Base-by-base conservation (phyloP, 92 coral and sea anemone genomes). In the Epizoanthus illoricatus region DNA sequence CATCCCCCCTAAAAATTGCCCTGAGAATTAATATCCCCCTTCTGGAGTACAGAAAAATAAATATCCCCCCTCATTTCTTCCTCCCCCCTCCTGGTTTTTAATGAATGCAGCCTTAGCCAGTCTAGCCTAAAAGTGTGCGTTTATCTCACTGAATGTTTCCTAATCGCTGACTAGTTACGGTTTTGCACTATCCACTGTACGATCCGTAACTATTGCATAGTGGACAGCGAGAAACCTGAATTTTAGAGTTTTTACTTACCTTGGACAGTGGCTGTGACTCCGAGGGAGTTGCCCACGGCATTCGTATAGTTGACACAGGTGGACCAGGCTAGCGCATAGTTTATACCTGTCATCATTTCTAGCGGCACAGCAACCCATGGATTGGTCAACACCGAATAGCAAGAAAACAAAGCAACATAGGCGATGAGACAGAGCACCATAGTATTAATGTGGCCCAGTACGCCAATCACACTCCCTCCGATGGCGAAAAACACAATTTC, bases 401-500 rank as follows among this genome's bases (percentile, higher is more conserved):
- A 85, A 63, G 70, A 80, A 83, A 87, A 86, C 43, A 88, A 68
- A 3, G 65, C 84, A 4, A 81, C 21, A 66, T 89, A 91, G 63
- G 86, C 86, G 58, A 91, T 23, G 62, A 91, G 74, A 66, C 90
- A 83, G 12, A 85, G 69, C 21, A 78, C 40, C 18, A 86, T 69
- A 17, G 87, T 83, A n/a, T 88, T 89, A 6, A 89, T 81, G 68
- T 88, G 85, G 5, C 98, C 98, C 42, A 91, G 84, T n/a, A 73
- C 85, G 7, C 87, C 67, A 18, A 96, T 89, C 20, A 90, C 75
- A 15, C 72, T 45, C 52, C 96, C 93, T 19, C 93, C 88, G 58
- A 91, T 73, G 42, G 86, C 91, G 87, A 96, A 96, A 66, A 89
- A 84, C 9, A 86, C 74, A 54, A 92, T 79, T 17, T 90, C 99